These are phyloP conservation scores for Erpornis zantholeuca DNA, from an alignment of 2,113 vertebrate species.

Conservation along the genomic window DNA sequence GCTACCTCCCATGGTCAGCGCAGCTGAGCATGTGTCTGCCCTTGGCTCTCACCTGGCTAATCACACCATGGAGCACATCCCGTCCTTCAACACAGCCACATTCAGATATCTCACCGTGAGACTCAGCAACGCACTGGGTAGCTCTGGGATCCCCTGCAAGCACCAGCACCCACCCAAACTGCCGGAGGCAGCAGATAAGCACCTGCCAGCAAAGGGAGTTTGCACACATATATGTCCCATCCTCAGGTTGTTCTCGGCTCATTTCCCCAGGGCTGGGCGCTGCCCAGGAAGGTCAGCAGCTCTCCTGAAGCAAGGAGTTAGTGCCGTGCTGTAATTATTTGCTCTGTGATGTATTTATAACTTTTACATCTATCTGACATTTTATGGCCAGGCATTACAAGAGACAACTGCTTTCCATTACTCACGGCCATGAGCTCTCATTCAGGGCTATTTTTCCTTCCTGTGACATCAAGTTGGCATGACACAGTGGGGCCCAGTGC, in stretches of 20 bases:
- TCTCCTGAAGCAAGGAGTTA: background rate
- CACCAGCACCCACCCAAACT: background rate
- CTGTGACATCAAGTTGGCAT: background rate
- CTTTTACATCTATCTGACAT: constrained; percentile 38
- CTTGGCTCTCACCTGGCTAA: background rate
- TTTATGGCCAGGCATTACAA: constrained; percentile 1
- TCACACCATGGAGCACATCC: background rate
- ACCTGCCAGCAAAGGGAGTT: background rate
- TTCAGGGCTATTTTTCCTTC: background rate
- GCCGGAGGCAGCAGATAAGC: background rate
- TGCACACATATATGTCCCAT: background rate
- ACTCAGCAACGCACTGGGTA: background rate
- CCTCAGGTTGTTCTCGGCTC: background rate
- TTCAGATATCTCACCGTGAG: background rate
- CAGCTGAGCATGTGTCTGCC: background rate
- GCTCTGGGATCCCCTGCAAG: background rate
- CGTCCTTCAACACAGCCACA: background rate
- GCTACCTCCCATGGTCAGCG: background rate
- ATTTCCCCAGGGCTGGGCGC: background rate
- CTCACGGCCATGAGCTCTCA: background rate
- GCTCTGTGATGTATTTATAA: constrained; percentile 23
- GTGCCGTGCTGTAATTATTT: background rate
- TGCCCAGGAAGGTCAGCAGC: background rate
- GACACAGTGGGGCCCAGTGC: background rate
- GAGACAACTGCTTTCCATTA: constrained; percentile 34